These are phyloP conservation scores for Yponomeuta sedellus DNA, from an alignment of 2,888 invertebrate species.

Conservation along the genomic window DNA sequence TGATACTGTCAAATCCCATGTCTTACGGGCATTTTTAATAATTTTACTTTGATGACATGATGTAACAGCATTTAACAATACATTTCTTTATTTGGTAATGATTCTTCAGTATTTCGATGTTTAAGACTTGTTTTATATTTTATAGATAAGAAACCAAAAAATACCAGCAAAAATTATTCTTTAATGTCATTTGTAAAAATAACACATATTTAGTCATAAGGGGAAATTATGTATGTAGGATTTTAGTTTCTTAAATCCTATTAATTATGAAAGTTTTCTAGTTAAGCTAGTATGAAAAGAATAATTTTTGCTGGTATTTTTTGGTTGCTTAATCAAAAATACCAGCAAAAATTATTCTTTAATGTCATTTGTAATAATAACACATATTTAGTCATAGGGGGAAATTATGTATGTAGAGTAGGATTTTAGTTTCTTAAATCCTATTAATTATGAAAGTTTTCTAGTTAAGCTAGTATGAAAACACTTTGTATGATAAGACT, in stretches of 20 bases:
- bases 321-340: too few species aligned
- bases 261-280: neutral
- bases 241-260: neutral
- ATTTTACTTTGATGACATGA: too few species aligned
- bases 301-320: too few species aligned
- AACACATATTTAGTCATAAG: neutral
- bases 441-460: neutral
- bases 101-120: neutral
- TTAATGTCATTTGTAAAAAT: neutral
- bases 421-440: neutral
- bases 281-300: too few species aligned
- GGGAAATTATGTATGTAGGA: neutral
- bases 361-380: neutral
- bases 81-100: neutral
- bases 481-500: slow-evolving; percentile 17
- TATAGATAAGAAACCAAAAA: neutral
- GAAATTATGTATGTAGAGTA: neutral
- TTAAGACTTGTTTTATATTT: slow-evolving; percentile 4
- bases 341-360: neutral
- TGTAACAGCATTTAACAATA: neutral
- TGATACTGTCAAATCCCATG: too few species aligned
- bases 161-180: neutral
- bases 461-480: neutral
- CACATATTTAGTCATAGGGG: neutral
- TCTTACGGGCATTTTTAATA: too few species aligned